A percentile compares a stretch with the other conserved stretches of the same genome.
Conservation (phyloP, 2,888 invertebrate species). For the Conops quadrifasciatus region DNA sequence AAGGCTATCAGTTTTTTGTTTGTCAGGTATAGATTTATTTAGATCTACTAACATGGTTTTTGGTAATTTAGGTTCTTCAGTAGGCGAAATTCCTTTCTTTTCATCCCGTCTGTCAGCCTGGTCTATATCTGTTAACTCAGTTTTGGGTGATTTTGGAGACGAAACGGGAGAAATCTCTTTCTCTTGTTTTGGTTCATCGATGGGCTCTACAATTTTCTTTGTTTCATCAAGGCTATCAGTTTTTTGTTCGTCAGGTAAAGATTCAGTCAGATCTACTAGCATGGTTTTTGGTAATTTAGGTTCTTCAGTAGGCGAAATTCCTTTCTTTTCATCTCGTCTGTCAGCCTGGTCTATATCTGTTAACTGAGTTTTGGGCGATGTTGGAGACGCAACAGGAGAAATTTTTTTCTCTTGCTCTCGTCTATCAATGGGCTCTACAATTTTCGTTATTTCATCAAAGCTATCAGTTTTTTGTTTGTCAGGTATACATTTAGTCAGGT, state of each 20-base stretch:
- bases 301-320: not conserved
- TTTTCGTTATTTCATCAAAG: not conserved
- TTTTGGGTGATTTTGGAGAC: not conserved
- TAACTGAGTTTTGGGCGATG: too few species aligned
- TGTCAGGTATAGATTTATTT: not conserved
- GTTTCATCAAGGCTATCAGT: not conserved
- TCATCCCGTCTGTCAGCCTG: not conserved
- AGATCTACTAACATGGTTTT: not conserved
- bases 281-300: not conserved
- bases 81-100: not conserved
- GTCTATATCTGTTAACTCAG: not conserved
- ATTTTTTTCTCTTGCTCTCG: too few species aligned
- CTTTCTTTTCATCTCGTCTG: not conserved
- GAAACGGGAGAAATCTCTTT: too few species aligned
- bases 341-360: not conserved
- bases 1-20: too few species aligned
- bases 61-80: not conserved
- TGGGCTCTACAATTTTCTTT: not conserved
- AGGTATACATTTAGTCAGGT: not conserved
- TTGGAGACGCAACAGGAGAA: too few species aligned
- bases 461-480: not conserved
- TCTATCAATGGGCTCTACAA: not conserved
- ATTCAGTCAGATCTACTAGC: not conserved
- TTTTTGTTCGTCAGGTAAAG: not conserved
- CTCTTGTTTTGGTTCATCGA: slow-evolving; percentile 21